Conservation (phyloP, 2,888 invertebrate species). For the Lamproptera curius region DNA sequence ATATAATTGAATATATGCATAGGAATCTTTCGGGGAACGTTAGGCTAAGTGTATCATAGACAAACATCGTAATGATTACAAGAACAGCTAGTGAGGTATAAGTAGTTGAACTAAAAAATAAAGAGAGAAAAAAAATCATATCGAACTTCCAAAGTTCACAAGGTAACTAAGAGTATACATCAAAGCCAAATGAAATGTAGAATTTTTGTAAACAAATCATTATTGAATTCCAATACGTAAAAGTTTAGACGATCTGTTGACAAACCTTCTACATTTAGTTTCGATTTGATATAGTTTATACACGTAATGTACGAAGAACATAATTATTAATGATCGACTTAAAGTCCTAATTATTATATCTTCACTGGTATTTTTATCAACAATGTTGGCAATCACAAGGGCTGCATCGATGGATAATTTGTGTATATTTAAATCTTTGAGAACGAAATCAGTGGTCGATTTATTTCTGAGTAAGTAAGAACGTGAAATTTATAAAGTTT, state of each 20-base stretch:
- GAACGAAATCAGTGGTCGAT: no score
- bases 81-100: slow-evolving; percentile 69
- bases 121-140: slow-evolving; percentile 51
- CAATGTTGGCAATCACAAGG: slow-evolving; percentile 45
- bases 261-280: no score
- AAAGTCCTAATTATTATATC: slow-evolving; percentile 62
- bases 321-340: slow-evolving; percentile 62
- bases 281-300: slow-evolving; percentile 56
- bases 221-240: no score
- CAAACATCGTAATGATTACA: slow-evolving; percentile 36
- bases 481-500: no score
- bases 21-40: slow-evolving; percentile 16
- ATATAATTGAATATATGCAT: slow-evolving; percentile 1
- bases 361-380: slow-evolving; percentile 63
- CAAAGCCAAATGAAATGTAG: no score
- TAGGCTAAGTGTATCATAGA: slow-evolving; percentile 20
- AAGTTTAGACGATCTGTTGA: no score
- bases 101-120: slow-evolving; percentile 46
- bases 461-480: no score
- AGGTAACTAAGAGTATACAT: slow-evolving; percentile 78
- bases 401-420: slow-evolving; percentile 29
- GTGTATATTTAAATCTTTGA: no score
- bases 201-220: no score
- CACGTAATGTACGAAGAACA: slow-evolving; percentile 58
- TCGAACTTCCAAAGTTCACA: slow-evolving; percentile 72